Conservation (phyloP, 2,113 vertebrate species). For the Onychostoma macrolepis region DNA sequence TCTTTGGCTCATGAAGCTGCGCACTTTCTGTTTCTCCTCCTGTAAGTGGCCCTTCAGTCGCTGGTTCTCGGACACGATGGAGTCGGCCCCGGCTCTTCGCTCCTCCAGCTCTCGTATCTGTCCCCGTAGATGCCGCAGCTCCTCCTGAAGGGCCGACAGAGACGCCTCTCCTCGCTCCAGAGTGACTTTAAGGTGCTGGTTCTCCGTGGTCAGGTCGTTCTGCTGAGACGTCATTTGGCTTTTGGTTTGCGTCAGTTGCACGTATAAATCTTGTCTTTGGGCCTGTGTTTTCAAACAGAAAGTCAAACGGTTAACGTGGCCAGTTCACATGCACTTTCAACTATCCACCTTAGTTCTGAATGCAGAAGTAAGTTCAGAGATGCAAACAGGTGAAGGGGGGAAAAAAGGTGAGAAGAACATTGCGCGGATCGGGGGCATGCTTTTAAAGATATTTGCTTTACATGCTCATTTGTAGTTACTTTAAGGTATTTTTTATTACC, state of each 20-base stretch:
- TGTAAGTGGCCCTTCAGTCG: slow-evolving; percentile 84
- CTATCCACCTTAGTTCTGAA: not conserved
- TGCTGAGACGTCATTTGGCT: slow-evolving; percentile 76
- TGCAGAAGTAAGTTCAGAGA: no score
- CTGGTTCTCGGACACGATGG: slow-evolving; percentile 82
- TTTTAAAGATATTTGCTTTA: no score
- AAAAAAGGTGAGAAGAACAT: no score
- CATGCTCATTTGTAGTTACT: no score
- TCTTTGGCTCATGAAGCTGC: slow-evolving; percentile 80
- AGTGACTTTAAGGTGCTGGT: slow-evolving; percentile 81
- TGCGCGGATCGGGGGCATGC: no score
- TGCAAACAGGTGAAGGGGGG: no score
- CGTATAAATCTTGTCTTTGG: slow-evolving; percentile 76
- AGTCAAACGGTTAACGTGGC: not conserved
- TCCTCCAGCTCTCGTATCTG: slow-evolving; percentile 83
- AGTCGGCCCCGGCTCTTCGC: slow-evolving; percentile 74
- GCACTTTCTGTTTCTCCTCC: slow-evolving; percentile 80
- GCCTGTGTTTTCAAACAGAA: slow-evolving; percentile 66
- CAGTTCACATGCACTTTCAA: not conserved
- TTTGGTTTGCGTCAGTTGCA: slow-evolving; percentile 75
- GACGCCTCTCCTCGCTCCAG: slow-evolving; percentile 84
- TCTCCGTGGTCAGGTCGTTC: slow-evolving; percentile 80
- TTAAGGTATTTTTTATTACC: no score
- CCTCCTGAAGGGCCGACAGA: slow-evolving; percentile 81
- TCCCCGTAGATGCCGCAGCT: slow-evolving; percentile 82